Percentiles rank a stretch among this genome's conserved stretches.
phyloP scores from a whole-genome alignment of 2,113 vertebrate genomes.

The Mixornis gularis region DNA sequence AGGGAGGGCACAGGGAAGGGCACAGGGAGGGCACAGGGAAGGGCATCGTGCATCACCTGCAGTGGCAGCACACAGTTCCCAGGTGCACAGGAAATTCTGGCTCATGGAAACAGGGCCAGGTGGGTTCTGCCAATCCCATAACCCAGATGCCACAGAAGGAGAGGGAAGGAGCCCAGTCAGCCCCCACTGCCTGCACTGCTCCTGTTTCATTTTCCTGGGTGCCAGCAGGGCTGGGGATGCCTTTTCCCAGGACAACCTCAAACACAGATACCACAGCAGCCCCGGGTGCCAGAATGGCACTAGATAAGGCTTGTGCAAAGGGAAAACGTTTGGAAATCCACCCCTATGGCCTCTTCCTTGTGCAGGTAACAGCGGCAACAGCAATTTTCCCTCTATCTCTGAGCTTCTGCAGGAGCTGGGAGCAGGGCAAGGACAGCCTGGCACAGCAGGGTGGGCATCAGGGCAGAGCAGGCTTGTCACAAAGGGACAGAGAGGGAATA shows the following conservation, averaged over 20 bases:
- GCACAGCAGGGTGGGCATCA: neutral
- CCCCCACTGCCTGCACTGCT: neutral
- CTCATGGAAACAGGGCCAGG: fast-evolving
- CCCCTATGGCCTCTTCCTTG: neutral
- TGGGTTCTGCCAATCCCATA: neutral
- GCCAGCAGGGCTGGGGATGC: neutral
- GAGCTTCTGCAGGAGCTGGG: neutral
- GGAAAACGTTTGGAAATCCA: neutral
- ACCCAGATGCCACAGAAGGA: neutral
- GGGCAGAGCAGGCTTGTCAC: neutral
- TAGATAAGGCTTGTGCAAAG: neutral
- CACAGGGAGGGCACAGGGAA: too few species aligned
- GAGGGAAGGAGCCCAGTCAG: neutral
- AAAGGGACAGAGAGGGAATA: fast-evolving
- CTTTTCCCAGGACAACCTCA: neutral
- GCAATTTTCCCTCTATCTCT: neutral
- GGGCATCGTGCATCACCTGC: fast-evolving
- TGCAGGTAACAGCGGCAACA: too few species aligned
- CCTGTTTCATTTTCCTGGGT: neutral
- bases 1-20: too few species aligned
- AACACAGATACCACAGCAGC: neutral
- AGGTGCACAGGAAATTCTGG: neutral
- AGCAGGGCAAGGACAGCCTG: fast-evolving
- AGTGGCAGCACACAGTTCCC: fast-evolving
- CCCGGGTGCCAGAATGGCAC: neutral